Percentiles rank a stretch among this genome's conserved stretches.
These are phyloP conservation scores for Nettapus auritus DNA, from an alignment of 2,113 vertebrate species.

Conservation along the genomic window DNA sequence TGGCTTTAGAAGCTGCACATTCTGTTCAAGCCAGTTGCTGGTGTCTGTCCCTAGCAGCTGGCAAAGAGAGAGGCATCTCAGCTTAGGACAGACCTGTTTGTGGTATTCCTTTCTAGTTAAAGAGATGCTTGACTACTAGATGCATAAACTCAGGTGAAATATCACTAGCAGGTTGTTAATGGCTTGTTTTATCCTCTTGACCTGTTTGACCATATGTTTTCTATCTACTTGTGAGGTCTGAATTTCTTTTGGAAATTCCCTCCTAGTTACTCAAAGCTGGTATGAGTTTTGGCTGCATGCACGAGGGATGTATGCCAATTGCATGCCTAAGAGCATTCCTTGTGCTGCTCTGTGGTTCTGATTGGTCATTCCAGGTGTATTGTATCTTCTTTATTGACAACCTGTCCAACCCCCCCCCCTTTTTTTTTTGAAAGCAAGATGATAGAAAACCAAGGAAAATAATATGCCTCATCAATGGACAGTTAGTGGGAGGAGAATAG, in stretches of 20 bases:
- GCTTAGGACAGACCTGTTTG: neutral
- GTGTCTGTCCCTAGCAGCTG: neutral
- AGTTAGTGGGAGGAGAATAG: neutral
- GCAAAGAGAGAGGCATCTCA: neutral
- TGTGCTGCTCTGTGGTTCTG: neutral
- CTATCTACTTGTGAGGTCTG: neutral
- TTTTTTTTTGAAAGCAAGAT: neutral
- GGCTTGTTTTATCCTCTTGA: neutral
- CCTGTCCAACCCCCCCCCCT: neutral
- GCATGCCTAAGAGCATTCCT: rapidly evolving
- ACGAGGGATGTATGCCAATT: rapidly evolving
- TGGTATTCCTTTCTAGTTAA: neutral
- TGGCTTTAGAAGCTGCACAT: neutral
- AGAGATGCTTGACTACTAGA: neutral
- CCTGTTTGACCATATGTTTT: neutral
- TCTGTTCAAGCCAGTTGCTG: neutral
- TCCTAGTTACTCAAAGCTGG: neutral
- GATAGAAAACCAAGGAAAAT: neutral
- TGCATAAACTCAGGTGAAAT: neutral
- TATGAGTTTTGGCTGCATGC: neutral
- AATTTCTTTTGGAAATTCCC: neutral
- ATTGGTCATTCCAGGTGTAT: neutral
- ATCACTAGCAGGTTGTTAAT: neutral
- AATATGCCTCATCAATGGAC: neutral
- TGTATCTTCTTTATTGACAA: neutral